These are phyloP conservation scores for Luperina nickerlii DNA, from an alignment of 2,888 invertebrate genomes.

Conservation along the genomic window DNA sequence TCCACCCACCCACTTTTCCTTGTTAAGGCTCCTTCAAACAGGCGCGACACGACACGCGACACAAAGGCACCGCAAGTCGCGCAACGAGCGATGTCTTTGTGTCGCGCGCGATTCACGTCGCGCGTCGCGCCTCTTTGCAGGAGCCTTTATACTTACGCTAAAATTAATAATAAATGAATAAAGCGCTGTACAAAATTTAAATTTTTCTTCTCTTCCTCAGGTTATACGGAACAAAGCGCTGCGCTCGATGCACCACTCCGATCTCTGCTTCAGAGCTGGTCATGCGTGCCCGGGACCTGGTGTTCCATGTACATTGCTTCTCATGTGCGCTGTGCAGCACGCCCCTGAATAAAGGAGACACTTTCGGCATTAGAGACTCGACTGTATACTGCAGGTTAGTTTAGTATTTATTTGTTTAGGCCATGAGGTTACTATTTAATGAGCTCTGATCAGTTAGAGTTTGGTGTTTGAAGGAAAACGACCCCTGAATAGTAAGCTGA, in stretches of 20 bases:
- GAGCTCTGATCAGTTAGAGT: not conserved
- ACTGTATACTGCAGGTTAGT: conserved; percentile 95
- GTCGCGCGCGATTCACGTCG: no score
- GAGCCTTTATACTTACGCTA: no score
- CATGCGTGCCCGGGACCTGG: conserved; percentile 97
- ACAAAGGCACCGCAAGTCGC: no score
- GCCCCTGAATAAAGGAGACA: conserved; percentile 97
- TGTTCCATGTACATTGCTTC: conserved; percentile 98
- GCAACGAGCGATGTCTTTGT: no score
- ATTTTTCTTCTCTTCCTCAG: conserved; percentile 86
- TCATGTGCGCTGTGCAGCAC: conserved; percentile 97
- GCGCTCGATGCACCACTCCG: conserved; percentile 96
- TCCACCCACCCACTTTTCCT: not conserved
- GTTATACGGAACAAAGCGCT: conserved; percentile 96
- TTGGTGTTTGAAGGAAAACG: not conserved
- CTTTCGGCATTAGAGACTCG: conserved; percentile 97
- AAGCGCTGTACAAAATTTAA: not conserved
- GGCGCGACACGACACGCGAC: no score
- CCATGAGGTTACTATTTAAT: not conserved
- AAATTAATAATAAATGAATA: not conserved
- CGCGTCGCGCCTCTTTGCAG: no score
- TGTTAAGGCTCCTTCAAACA: not conserved
- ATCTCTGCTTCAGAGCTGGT: conserved; percentile 98
- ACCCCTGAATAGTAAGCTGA: not conserved
- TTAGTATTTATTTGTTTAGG: not conserved